These are phyloP conservation scores for Salpingus planirostris DNA, from an alignment of 2,888 invertebrate species.

Conservation along the genomic window DNA sequence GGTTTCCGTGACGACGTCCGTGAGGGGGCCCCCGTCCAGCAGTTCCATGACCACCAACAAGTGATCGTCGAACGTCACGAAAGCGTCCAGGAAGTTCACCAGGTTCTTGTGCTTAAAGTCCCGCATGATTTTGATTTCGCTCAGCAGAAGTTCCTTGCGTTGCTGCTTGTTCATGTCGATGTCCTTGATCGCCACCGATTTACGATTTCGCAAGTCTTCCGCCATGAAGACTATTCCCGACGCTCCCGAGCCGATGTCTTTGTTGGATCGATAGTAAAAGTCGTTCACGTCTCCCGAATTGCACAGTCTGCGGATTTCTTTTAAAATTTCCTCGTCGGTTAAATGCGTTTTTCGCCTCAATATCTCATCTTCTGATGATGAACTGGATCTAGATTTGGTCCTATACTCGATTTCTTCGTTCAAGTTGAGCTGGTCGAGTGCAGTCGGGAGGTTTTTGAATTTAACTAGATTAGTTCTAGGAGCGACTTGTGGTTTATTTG, in stretches of 20 bases:
- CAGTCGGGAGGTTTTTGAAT: background rate
- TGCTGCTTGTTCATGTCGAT: slow-evolving; percentile 93
- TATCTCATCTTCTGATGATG: slow-evolving; percentile 32
- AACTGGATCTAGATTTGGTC: slow-evolving; percentile 19
- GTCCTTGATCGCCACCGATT: slow-evolving; percentile 89
- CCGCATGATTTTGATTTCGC: slow-evolving; percentile 87
- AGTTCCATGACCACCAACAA: slow-evolving; percentile 97
- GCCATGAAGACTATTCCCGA: slow-evolving; percentile 90
- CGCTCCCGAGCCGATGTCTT: slow-evolving; percentile 86
- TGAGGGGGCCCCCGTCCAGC: slow-evolving; percentile 88
- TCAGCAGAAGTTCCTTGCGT: slow-evolving; percentile 90
- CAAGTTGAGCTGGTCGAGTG: slow-evolving; percentile 37
- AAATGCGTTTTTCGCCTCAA: slow-evolving; percentile 43
- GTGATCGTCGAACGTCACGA: slow-evolving; percentile 75
- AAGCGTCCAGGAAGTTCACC: slow-evolving; percentile 91
- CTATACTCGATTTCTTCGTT: slow-evolving; percentile 39
- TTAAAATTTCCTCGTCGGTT: slow-evolving; percentile 62
- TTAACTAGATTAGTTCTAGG: no score
- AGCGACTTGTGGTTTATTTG: no score
- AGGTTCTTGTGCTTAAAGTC: slow-evolving; percentile 89
- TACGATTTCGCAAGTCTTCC: slow-evolving; percentile 59
- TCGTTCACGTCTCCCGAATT: slow-evolving; percentile 72
- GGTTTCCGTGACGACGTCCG: slow-evolving; percentile 95
- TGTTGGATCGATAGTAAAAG: slow-evolving; percentile 66
- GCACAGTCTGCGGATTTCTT: slow-evolving; percentile 68